Evolutionary conservation across 2,797 vertebrate species (phyloP), one percentile per base, ranked within the genome.

Genomic region (Varecia variegata): DNA sequence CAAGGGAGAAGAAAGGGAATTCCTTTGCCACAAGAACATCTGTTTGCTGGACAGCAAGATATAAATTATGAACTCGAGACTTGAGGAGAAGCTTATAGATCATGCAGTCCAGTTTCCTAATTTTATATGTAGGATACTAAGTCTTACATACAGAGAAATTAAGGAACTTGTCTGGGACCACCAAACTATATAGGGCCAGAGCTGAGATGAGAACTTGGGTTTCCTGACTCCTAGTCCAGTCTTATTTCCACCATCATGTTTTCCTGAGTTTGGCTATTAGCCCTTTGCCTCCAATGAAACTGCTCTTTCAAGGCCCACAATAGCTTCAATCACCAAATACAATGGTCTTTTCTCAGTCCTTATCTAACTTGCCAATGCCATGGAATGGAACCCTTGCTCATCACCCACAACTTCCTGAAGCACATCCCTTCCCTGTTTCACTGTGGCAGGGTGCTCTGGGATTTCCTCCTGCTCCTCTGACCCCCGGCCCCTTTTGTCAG

Each of bases 1-100:
- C 68, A 77, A 67, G 84, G 58, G 79, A 91, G 62, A 93, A 96
- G 58, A 83, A 14, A 0, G 70, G 92, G 87, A 88, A 96, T 96
- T 97, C 96, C 93, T 98, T 25, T 73, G 70, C 77, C 54, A 85
- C 4, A 2, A 95, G 84, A 97, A 93, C 84, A 95, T 96, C 83
- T 88, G 91, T 92, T 96, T 83, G 60, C 56, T 79, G 91, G 94
- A 90, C 73, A 84, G 47, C 38, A 86, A 90, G 90, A 70, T 85
- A 94, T 85, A 94, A 95, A 96, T 67, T 76, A 50, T 74, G 68
- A 92, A 62, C 86, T 90, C 9, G 30, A 88, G 86, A 74, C 10
- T 45, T 38, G 58, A 88, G 71, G 23, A 81, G 70, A 90, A 86
- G 40, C 27, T 71, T 93, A 83, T 2, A 86, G 54, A 50, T 81